Evolutionary conservation across 2,797 vertebrate species (phyloP).

Genomic region (Gallinago solitaria): DNA sequence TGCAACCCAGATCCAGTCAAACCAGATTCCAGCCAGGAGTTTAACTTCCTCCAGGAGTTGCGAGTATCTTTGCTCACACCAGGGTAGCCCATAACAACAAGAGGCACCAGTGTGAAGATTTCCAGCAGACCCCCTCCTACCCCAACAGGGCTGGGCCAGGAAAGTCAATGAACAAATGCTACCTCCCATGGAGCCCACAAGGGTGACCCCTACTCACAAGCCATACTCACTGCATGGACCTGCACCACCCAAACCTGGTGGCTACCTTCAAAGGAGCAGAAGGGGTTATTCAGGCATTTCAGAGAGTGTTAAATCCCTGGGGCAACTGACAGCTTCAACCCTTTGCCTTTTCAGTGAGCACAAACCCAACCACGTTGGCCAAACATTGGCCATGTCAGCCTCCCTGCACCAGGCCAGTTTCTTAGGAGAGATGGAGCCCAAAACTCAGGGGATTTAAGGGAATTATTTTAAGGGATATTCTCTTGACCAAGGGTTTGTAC

Average conservation of each 20-base stretch:
- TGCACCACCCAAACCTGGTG: not conserved
- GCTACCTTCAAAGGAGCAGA: not conserved
- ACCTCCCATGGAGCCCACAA: not conserved
- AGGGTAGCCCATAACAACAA: not conserved
- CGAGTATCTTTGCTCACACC: not conserved
- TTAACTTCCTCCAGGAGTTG: not conserved
- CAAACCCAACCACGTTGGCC: not conserved
- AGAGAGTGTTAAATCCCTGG: not conserved
- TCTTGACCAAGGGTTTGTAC: not conserved
- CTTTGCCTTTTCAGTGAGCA: not conserved
- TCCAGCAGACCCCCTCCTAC: not conserved
- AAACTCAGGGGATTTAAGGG: not conserved
- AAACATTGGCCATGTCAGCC: fast-evolving
- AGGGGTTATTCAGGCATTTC: not conserved
- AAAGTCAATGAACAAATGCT: not conserved
- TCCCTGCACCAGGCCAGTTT: not conserved
- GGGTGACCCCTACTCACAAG: not conserved
- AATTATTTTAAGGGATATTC: not conserved
- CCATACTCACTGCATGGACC: not conserved
- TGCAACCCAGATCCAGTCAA: not conserved
- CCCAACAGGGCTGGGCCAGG: not conserved
- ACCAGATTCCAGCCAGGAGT: not conserved
- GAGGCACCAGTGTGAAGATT: not conserved
- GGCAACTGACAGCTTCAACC: not conserved
- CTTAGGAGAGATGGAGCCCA: not conserved